Evolutionary conservation across 2,888 invertebrate genomes (phyloP).

Genomic region (Dorcus hopei): DNA sequence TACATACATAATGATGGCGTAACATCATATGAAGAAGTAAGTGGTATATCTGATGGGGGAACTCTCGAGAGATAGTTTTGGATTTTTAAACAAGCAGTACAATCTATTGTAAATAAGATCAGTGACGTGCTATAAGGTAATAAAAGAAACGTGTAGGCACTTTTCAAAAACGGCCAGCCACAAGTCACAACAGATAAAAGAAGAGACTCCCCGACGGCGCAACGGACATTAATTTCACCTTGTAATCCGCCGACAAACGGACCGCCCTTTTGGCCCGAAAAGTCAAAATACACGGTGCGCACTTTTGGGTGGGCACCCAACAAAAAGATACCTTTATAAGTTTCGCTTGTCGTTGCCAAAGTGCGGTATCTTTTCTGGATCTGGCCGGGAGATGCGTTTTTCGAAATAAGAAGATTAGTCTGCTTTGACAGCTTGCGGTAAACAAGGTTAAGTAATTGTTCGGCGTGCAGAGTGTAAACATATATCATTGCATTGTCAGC

Average conservation of each 20-base stretch:
- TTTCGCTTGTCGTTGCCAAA: not conserved
- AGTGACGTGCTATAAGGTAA: too few relatives aligned
- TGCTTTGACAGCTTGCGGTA: conserved; percentile 50
- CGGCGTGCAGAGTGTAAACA: conserved; percentile 29
- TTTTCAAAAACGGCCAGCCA: conserved; percentile 27
- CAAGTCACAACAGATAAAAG: conserved; percentile 33
- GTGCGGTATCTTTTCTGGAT: not conserved
- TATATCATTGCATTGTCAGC: conserved; percentile 29
- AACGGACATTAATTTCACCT: conserved; percentile 22
- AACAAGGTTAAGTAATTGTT: conserved; percentile 48
- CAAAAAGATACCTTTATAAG: not conserved
- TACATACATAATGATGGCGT: conserved; percentile 1
- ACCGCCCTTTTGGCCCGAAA: conserved; percentile 25
- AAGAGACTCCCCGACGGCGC: conserved; percentile 24
- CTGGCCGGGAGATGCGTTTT: conserved; percentile 9
- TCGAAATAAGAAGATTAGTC: conserved; percentile 43
- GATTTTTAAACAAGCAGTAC: too few relatives aligned
- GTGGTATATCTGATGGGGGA: not conserved
- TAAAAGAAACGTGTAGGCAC: too few relatives aligned
- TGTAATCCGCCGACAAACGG: conserved; percentile 29
- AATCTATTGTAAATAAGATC: too few relatives aligned
- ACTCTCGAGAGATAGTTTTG: too few relatives aligned
- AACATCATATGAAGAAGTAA: not conserved
- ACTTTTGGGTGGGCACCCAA: conserved; percentile 7
- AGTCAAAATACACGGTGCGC: conserved; percentile 25